phyloP scores from a whole-genome alignment of 2,888 invertebrate species.

The Drosophila emarginata region DNA sequence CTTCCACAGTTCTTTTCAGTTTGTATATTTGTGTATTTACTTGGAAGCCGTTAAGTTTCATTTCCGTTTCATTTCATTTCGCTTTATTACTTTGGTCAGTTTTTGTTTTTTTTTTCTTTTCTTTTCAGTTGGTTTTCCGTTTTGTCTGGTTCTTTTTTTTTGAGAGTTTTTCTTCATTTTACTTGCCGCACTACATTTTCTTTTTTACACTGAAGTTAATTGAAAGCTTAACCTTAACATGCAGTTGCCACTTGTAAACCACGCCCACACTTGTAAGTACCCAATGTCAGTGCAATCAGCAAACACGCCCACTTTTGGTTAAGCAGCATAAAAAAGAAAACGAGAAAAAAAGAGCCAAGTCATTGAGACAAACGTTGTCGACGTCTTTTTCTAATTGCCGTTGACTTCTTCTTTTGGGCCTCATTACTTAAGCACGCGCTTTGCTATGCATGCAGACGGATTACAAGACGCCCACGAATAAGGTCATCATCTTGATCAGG shows the following conservation, averaged over 20 bases:
- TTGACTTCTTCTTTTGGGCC: constrained; percentile 50
- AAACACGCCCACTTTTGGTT: constrained; percentile 32
- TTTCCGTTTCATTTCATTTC: constrained; percentile 77
- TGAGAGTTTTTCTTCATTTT: neutral
- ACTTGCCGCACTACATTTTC: constrained; percentile 10
- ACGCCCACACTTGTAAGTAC: constrained; percentile 39
- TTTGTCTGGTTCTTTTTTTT: constrained; percentile 1
- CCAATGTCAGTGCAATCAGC: constrained; percentile 44
- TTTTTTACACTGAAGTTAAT: constrained; percentile 51
- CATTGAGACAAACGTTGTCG: constrained; percentile 42
- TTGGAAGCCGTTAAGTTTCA: constrained; percentile 76
- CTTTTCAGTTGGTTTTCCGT: constrained; percentile 49
- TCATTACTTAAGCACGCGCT: constrained; percentile 72
- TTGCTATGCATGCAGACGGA: constrained; percentile 16
- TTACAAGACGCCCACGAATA: constrained; percentile 46
- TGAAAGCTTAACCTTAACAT: constrained; percentile 65
- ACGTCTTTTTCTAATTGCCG: constrained; percentile 62
- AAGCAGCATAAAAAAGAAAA: too few species aligned
- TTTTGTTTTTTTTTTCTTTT: constrained; percentile 52
- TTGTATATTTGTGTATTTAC: constrained; percentile 70
- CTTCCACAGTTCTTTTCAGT: constrained; percentile 37
- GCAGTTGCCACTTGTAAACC: constrained; percentile 27
- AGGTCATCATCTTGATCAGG: constrained; percentile 39
- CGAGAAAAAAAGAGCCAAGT: constrained; percentile 34
- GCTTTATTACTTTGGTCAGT: constrained; percentile 76